These are phyloP conservation scores for Dendrophyllia cribrosa DNA, from an alignment of 64 coral and sea anemone species.

Conservation along the genomic window DNA sequence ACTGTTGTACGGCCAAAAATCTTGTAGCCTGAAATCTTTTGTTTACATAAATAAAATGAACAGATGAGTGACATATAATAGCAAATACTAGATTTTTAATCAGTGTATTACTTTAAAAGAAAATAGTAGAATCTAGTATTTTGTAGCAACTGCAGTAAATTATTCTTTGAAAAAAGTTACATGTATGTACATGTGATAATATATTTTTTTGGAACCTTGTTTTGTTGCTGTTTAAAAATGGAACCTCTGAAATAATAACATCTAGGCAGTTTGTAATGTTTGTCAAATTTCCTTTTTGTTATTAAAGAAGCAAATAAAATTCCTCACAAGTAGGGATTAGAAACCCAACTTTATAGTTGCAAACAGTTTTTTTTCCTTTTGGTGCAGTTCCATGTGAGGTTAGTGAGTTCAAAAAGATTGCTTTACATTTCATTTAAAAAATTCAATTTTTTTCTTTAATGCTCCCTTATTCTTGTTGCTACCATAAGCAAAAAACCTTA, in stretches of 20 bases:
- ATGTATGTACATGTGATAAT: neutral
- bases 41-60: slow-evolving; percentile 28
- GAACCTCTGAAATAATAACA: neutral
- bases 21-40: slow-evolving; percentile 5
- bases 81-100: slow-evolving; percentile 49
- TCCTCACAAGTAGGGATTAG: neutral
- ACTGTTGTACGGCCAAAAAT: neutral
- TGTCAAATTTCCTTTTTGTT: neutral
- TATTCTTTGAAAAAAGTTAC: neutral
- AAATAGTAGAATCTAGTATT: too few relatives aligned
- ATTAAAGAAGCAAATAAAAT: neutral
- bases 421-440: too few relatives aligned
- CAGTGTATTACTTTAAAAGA: neutral
- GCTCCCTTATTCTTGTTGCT: too few relatives aligned
- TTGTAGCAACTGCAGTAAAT: too few relatives aligned
- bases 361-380: neutral
- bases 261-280: neutral
- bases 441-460: too few relatives aligned
- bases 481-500: too few relatives aligned
- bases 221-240: neutral
- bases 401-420: too few relatives aligned
- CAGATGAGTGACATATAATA: neutral
- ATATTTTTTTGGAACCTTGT: neutral
- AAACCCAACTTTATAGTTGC: neutral
- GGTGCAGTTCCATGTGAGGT: too few relatives aligned